phyloP scores from a whole-genome alignment of 2,888 invertebrate genomes.

The Hyposoter dolosus region DNA sequence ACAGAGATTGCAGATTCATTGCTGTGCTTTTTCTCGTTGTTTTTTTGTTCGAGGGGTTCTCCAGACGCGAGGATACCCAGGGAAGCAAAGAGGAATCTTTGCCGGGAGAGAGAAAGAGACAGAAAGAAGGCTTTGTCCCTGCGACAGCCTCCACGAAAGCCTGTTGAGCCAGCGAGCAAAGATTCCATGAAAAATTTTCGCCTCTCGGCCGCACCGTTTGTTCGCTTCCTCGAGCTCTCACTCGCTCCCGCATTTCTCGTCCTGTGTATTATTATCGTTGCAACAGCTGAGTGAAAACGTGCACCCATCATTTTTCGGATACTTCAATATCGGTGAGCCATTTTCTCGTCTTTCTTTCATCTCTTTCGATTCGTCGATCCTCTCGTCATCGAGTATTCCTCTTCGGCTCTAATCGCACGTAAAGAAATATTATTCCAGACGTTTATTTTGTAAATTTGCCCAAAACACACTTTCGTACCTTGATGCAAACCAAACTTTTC shows the following conservation, averaged over 20 bases:
- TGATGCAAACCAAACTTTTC: neutral
- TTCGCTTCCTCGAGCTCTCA: neutral
- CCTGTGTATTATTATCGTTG: constrained; percentile 18
- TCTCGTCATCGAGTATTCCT: neutral
- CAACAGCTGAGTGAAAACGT: constrained; percentile 64
- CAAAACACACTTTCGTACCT: neutral
- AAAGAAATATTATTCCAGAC: neutral
- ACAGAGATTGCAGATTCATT: constrained; percentile 30
- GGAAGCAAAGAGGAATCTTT: neutral
- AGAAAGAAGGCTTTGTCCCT: constrained; percentile 35
- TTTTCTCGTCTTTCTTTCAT: constrained; percentile 1
- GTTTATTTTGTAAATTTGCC: neutral
- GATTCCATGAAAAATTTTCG: constrained; percentile 44
- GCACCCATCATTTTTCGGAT: constrained; percentile 15
- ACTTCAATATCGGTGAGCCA: constrained; percentile 9
- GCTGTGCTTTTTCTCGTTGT: constrained; percentile 1
- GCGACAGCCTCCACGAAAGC: constrained; percentile 33
- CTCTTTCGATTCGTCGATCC: neutral
- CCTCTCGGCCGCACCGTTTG: constrained; percentile 29
- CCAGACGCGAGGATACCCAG: constrained; percentile 3
- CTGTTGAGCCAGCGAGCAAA: constrained; percentile 55
- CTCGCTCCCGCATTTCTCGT: constrained; percentile 18
- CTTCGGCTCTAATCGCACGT: neutral
- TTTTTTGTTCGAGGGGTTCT: constrained; percentile 17
- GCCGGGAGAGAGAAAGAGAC: constrained; percentile 2